phyloP scores from a whole-genome alignment of 2,113 vertebrate genomes.

The Heterocephalus glaber region DNA sequence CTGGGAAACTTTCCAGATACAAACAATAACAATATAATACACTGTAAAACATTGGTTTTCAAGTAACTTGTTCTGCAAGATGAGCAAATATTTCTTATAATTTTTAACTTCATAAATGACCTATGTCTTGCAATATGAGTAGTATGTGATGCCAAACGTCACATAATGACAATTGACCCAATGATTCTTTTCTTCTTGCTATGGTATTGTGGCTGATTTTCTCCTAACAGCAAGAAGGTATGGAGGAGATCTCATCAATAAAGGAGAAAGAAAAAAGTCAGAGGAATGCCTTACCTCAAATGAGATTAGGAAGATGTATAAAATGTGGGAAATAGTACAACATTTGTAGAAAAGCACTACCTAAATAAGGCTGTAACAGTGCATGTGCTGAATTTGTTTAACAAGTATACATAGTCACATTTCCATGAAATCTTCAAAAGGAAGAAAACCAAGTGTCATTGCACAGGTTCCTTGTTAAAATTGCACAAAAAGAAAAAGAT shows the following conservation, averaged over 20 bases:
- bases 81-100: neutral
- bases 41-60: neutral
- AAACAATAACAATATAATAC: neutral
- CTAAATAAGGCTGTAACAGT: neutral
- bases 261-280: neutral
- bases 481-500: neutral
- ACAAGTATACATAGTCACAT: neutral
- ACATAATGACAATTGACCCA: neutral
- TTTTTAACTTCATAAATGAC: neutral
- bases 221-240: neutral
- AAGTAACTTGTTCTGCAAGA: neutral
- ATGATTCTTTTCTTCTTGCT: neutral
- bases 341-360: neutral
- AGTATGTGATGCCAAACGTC: neutral
- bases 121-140: neutral
- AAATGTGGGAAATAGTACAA: neutral
- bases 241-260: neutral
- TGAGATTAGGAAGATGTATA: neutral
- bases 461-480: neutral
- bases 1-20: neutral
- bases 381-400: neutral
- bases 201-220: neutral
- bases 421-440: neutral
- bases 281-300: neutral
- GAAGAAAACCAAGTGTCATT: neutral